Base-by-base conservation (phyloP, 2,888 invertebrate genomes). In the Platynereis dumerilii region DNA sequence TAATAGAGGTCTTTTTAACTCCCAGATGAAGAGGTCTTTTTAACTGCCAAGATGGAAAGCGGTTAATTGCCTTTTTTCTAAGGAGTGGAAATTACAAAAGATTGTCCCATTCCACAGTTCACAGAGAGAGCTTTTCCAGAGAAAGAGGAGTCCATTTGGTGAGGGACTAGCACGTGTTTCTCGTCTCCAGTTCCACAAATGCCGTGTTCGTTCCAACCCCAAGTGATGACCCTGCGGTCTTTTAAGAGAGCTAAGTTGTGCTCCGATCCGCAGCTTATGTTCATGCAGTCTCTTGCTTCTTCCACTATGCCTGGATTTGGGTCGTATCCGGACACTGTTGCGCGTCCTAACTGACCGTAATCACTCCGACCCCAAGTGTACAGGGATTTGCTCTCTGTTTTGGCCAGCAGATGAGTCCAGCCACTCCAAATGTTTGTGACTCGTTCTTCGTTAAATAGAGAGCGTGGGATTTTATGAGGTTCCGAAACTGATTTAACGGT, bases 181-280 rank as follows among this genome's bases (percentile, higher is more conserved):
- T 78, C 78, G 64, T 76, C 69, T 7, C 79, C 80, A 2, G 76
- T 77, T 5, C 77, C 81, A 76, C 80, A 80, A 52, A 80, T 77
- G 1, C 81, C 80, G 72, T 81, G 81, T 63, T 81, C 81, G 69
- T 80, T 80, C 81, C 81, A 81, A 27, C 81, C 81, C 78, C 80
- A 79, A 1, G 74, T 65, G n/a, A 72, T 58, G 27, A 77, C 54
- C 15, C 54, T 44, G 2, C 74, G 74, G 20, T 64, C 60, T 10
- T 62, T 78, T 78, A 74, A 34, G 67, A 48, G n/a, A 3, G 17
- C n/a, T 48, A 48, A n/a, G 17, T 48, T 48, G 17, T 48, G 48
- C n/a, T 48, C 48, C 3, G 48, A 48, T 12, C 48, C 48, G 22
- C 48, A 48, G 22, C 48, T 20, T 5, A n/a, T n/a, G 17, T 48